Conservation (phyloP, 92 coral and sea anemone genomes). For the Umimayanthus kanabou region DNA sequence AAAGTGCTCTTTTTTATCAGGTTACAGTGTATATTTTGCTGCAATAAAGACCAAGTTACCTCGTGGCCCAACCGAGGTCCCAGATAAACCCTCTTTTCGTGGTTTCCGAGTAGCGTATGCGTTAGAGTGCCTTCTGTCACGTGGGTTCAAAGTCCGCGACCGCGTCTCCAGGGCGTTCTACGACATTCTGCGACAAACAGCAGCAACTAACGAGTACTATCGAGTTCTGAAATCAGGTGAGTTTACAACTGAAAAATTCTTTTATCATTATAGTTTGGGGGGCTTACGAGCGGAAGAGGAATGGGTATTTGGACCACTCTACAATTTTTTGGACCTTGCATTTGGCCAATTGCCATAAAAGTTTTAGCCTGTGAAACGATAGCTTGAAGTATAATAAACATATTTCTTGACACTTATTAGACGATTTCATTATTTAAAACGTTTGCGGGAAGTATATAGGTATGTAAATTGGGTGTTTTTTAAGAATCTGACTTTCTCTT, state of each 20-base stretch:
- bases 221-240: background rate
- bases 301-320: too few relatives aligned
- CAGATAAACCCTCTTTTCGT: conserved; percentile 55
- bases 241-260: background rate
- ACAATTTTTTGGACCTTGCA: too few relatives aligned
- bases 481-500: too few relatives aligned
- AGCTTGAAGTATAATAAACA: too few relatives aligned
- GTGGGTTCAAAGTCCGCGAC: conserved; percentile 78
- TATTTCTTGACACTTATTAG: too few relatives aligned
- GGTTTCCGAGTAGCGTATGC: conserved; percentile 74
- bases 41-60: conserved; percentile 56
- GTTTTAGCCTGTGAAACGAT: too few relatives aligned
- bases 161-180: conserved; percentile 72
- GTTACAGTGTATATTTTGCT: conserved; percentile 63
- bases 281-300: background rate
- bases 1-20: conserved; percentile 23
- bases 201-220: background rate
- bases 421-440: too few relatives aligned
- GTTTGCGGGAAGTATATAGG: too few relatives aligned
- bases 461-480: too few relatives aligned
- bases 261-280: background rate
- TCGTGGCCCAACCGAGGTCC: conserved; percentile 53
- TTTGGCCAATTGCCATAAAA: too few relatives aligned
- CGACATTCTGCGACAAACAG: conserved; percentile 53
- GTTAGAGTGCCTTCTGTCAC: conserved; percentile 80